These are phyloP conservation scores for Pteronura brasiliensis DNA, from an alignment of 2,113 vertebrate species.

Conservation along the genomic window DNA sequence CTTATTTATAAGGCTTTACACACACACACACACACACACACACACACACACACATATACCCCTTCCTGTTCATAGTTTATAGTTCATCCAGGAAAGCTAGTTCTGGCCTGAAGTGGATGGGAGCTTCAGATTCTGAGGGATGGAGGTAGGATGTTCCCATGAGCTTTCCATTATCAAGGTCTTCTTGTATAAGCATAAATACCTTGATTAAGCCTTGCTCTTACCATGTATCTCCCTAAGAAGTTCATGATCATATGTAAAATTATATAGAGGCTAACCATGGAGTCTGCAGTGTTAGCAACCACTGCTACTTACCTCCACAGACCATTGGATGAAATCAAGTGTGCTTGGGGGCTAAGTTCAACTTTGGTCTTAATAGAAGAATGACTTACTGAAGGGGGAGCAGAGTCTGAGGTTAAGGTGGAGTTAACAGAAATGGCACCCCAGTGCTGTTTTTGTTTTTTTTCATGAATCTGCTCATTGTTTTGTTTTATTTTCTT, in stretches of 20 bases:
- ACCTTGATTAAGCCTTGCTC: background rate
- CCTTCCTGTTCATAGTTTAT: background rate
- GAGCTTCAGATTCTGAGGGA: background rate
- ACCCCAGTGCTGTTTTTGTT: background rate
- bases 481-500: background rate
- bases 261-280: background rate
- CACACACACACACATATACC: background rate
- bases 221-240: background rate
- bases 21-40: background rate
- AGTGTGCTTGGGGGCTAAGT: background rate
- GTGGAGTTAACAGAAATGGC: background rate
- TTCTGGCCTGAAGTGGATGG: background rate
- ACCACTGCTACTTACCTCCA: background rate
- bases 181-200: background rate
- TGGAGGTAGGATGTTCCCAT: background rate
- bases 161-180: background rate
- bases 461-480: background rate
- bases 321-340: background rate
- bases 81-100: background rate
- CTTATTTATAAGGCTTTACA: background rate
- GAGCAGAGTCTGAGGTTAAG: background rate
- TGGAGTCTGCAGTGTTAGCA: background rate
- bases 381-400: background rate
- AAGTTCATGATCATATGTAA: background rate
- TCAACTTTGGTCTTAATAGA: background rate